These are phyloP conservation scores for Chrysochloris asiatica DNA, from an alignment of 2,113 vertebrate species.

Conservation along the genomic window DNA sequence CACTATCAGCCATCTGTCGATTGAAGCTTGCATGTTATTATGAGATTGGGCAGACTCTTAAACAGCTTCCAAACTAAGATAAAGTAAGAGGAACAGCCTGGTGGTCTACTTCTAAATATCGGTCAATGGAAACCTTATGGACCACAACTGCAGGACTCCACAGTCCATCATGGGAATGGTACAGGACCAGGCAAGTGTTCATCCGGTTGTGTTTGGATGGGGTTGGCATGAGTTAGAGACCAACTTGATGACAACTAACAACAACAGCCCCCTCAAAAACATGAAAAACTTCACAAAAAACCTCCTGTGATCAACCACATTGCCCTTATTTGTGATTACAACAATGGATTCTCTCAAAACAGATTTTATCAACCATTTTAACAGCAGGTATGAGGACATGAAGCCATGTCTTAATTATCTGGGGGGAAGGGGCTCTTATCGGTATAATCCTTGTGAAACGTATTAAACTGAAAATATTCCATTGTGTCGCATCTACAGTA, in stretches of 20 bases:
- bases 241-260: neutral
- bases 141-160: neutral
- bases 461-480: conserved; percentile 49
- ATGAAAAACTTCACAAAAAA: neutral
- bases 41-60: neutral
- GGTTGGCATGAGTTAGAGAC: neutral
- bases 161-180: neutral
- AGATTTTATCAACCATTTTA: neutral
- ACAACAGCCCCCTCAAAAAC: neutral
- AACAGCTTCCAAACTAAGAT: neutral
- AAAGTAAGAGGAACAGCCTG: neutral
- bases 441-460: neutral
- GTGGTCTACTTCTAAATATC: neutral
- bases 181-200: neutral
- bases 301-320: neutral
- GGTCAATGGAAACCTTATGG: neutral
- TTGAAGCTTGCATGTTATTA: neutral
- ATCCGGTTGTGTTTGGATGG: neutral
- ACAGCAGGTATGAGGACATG: neutral
- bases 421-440: neutral
- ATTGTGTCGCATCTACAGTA: conserved; percentile 36
- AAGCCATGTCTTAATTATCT: conserved; percentile 30
- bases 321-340: neutral
- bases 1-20: neutral
- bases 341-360: neutral